Percentiles rank a stretch among this genome's conserved stretches.
phyloP scores from a whole-genome alignment of 64 coral and sea anemone genomes.

The Porites lutea region DNA sequence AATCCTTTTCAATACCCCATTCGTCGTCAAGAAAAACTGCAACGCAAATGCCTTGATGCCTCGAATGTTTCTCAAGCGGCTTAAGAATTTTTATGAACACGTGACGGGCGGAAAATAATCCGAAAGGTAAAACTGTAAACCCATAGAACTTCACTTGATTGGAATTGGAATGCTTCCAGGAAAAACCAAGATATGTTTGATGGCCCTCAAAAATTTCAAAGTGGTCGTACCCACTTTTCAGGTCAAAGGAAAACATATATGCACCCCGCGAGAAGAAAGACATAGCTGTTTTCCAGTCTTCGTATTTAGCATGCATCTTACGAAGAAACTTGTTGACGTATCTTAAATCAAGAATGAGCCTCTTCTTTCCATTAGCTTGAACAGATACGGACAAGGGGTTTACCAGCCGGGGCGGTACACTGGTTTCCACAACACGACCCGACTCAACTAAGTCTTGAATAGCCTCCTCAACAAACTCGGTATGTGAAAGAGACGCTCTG shows the following conservation, averaged over 20 bases:
- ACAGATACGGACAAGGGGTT: constrained; percentile 58
- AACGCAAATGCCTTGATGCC: constrained; percentile 13
- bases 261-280: not conserved
- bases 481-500: constrained; percentile 6
- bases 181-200: constrained; percentile 8
- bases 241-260: constrained; percentile 30
- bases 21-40: constrained; percentile 35
- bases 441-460: constrained; percentile 18
- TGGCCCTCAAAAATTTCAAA: constrained; percentile 1
- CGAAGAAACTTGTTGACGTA: constrained; percentile 51
- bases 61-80: constrained; percentile 5
- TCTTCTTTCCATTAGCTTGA: constrained; percentile 22
- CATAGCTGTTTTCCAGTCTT: constrained; percentile 47
- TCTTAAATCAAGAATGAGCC: constrained; percentile 62
- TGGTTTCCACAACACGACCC: not conserved
- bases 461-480: constrained; percentile 24
- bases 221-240: constrained; percentile 37
- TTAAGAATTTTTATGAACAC: constrained; percentile 28
- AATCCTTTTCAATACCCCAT: not conserved
- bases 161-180: not conserved
- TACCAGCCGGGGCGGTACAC: constrained; percentile 17
- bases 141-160: not conserved
- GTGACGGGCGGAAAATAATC: constrained; percentile 4
- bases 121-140: constrained; percentile 44
- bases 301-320: constrained; percentile 39